Percentiles rank a stretch among this genome's conserved stretches.
These are phyloP conservation scores for Cybosia mesomella DNA, from an alignment of 2,888 invertebrate species.

Conservation along the genomic window DNA sequence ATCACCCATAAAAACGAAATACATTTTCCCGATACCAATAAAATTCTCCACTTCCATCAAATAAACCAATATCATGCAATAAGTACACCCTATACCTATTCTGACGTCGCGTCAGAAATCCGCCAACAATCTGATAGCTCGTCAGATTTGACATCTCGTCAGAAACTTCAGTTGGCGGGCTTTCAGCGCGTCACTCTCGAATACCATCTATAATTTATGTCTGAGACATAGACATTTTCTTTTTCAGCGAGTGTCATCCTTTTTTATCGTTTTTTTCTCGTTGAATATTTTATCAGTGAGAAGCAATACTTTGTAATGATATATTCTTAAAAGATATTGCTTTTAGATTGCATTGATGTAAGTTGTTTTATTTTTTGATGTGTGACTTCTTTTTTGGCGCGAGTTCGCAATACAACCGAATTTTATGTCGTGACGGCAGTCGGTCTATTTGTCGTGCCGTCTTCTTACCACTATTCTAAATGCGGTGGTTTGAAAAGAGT, in stretches of 20 bases:
- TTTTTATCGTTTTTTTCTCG: slow-evolving; percentile 13
- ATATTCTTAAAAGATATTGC: not conserved
- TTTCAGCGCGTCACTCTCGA: slow-evolving; percentile 15
- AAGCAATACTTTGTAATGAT: slow-evolving; percentile 6
- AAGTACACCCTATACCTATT: slow-evolving; percentile 6
- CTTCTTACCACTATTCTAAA: not conserved
- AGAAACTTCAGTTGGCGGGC: slow-evolving; percentile 14
- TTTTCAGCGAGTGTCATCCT: slow-evolving; percentile 4
- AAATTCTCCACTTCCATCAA: slow-evolving; percentile 15
- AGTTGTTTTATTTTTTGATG: not conserved
- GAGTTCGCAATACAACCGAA: not conserved
- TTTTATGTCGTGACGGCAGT: not conserved
- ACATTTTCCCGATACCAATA: slow-evolving; percentile 13
- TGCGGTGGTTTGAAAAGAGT: not conserved
- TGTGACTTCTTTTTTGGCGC: not conserved
- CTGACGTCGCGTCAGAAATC: slow-evolving; percentile 16
- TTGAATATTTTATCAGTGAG: slow-evolving; percentile 2
- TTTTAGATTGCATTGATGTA: slow-evolving; percentile 1
- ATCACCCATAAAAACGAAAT: slow-evolving; percentile 15
- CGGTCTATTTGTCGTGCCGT: not conserved
- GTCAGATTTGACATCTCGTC: slow-evolving; percentile 22
- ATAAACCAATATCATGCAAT: slow-evolving; percentile 16
- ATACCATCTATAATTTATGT: slow-evolving; percentile 27
- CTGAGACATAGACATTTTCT: slow-evolving; percentile 4
- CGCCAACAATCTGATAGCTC: slow-evolving; percentile 13